Conservation (phyloP, 2,797 vertebrate species). For the Xiphorhynchus erythropygius region DNA sequence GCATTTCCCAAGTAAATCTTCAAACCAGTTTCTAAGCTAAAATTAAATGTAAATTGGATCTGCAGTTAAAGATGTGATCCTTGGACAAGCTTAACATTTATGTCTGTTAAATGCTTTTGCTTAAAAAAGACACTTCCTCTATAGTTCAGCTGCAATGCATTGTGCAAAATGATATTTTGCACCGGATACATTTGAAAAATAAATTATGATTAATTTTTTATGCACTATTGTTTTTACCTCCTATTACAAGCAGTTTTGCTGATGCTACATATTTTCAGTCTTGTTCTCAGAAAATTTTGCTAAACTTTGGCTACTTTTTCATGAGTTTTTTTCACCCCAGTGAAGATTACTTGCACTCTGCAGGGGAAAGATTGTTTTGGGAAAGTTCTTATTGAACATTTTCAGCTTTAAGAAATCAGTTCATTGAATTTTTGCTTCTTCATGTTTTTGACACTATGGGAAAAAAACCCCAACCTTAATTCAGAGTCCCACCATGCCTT, state of each 20-base stretch:
- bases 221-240: background rate
- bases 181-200: background rate
- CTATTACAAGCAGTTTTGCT: background rate
- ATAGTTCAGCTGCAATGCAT: background rate
- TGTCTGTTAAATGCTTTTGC: background rate
- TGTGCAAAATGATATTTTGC: constrained; percentile 31
- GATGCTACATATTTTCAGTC: background rate
- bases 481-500: background rate
- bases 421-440: background rate
- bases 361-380: background rate
- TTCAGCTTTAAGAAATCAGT: background rate
- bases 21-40: constrained; percentile 23
- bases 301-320: background rate
- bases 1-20: constrained; percentile 10
- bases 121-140: constrained; percentile 8
- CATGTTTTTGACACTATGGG: background rate
- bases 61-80: constrained; percentile 24
- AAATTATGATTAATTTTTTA: constrained; percentile 7
- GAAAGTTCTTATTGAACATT: background rate
- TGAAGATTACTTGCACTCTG: background rate
- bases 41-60: constrained; percentile 25
- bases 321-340: background rate
- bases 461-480: accelerated
- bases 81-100: background rate
- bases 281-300: background rate